Percentiles rank a stretch among this genome's conserved stretches.
These are phyloP conservation scores for Lutjanus erythropterus DNA, from an alignment of 2,113 vertebrate species.

Conservation along the genomic window DNA sequence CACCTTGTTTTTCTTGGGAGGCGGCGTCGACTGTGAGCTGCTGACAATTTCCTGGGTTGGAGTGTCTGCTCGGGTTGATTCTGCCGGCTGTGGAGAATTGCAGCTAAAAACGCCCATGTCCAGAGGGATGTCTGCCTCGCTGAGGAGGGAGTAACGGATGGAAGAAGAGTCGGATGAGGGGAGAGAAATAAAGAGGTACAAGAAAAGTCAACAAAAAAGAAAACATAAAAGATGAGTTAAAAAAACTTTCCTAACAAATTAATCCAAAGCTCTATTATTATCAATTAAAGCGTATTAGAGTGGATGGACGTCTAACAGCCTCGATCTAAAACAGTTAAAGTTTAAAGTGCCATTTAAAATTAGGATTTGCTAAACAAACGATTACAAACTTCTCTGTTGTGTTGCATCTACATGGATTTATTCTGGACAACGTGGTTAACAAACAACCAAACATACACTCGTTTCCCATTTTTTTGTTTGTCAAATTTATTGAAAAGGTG, in stretches of 20 bases:
- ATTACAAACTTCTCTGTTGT: too few relatives aligned
- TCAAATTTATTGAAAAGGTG: neutral
- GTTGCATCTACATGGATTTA: too few relatives aligned
- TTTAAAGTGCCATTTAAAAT: too few relatives aligned
- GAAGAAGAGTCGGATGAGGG: neutral
- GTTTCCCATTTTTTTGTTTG: neutral
- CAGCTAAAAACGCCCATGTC: conserved; percentile 75
- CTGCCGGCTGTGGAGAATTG: conserved; percentile 53
- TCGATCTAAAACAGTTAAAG: too few relatives aligned
- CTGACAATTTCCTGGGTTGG: conserved; percentile 78
- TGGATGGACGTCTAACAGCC: neutral
- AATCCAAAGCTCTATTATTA: neutral
- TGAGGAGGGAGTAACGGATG: conserved; percentile 25
- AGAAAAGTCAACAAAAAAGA: neutral
- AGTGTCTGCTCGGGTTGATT: conserved; percentile 59
- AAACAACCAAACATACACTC: too few relatives aligned
- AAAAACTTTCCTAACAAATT: neutral
- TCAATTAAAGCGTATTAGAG: neutral
- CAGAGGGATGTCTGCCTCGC: conserved; percentile 76
- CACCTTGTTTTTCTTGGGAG: conserved; percentile 85
- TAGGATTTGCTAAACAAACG: too few relatives aligned
- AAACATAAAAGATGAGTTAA: neutral
- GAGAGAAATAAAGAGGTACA: neutral
- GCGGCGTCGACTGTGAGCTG: conserved; percentile 85
- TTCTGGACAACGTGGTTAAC: too few relatives aligned